Percentiles rank a stretch among this genome's conserved stretches.
phyloP scores from a whole-genome alignment of 1,140 invertebrate genomes.

The Leucophenga varia region DNA sequence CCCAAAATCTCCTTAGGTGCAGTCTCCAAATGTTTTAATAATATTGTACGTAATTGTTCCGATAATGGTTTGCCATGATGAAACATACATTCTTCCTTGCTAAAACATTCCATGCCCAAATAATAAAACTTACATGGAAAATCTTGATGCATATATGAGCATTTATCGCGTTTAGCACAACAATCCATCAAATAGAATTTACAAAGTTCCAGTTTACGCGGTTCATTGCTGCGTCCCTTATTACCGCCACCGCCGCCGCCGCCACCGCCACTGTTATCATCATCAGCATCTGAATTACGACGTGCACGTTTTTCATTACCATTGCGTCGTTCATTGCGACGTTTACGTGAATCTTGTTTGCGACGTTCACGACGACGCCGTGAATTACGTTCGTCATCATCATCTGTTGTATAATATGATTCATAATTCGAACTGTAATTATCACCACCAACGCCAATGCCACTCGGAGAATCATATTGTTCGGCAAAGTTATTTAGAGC shows the following conservation, averaged over 20 bases:
- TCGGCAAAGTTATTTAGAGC: constrained; percentile 17
- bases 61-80: constrained; percentile 83
- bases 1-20: constrained; percentile 87
- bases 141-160: constrained; percentile 94
- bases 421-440: constrained; percentile 59
- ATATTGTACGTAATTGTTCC: constrained; percentile 68
- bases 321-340: constrained; percentile 49
- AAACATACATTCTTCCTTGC: constrained; percentile 84
- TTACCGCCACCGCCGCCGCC: constrained; percentile 60
- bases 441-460: constrained; percentile 54
- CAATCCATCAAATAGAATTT: constrained; percentile 96
- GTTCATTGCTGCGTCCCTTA: constrained; percentile 82
- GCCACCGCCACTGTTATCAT: constrained; percentile 13
- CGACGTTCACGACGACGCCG: constrained; percentile 44
- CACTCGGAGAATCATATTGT: constrained; percentile 52
- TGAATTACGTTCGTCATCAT: constrained; percentile 44
- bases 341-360: constrained; percentile 21
- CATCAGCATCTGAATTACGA: constrained; percentile 22
- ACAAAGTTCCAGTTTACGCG: constrained; percentile 90
- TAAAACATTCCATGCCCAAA: constrained; percentile 80
- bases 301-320: constrained; percentile 33
- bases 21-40: constrained; percentile 83
- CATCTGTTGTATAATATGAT: constrained; percentile 57
- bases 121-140: constrained; percentile 98
- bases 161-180: constrained; percentile 93